Base-by-base conservation (phyloP, 2,797 vertebrate genomes). In the Cossypha dichroa region DNA sequence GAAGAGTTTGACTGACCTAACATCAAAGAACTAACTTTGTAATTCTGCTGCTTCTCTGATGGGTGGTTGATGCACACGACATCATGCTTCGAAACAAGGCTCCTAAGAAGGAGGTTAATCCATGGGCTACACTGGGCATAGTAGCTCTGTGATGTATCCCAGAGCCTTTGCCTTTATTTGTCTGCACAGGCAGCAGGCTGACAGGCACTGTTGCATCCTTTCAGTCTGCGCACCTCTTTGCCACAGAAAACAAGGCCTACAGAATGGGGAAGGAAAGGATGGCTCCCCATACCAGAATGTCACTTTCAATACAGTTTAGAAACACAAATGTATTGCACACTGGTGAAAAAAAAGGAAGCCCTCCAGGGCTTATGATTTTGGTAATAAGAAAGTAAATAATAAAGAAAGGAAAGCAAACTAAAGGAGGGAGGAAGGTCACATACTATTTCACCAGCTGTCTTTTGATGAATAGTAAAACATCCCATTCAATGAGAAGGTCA, bases 181-280 rank as follows among this genome's bases (percentile, higher is more conserved):
- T 58, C 55, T 56, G n/a, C n/a, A 56, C 14, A 34, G 22, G 55
- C 33, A 34, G 55, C 33, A 58, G 33, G 55, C 23, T 34, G 45
- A 33, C 23, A 22, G 28, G n/a, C n/a, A 33, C n/a, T 63, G 12
- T 23, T 0, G 0, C 38, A 16, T 41, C 33, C 5, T 55, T 55
- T 51, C 72, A 64, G 15, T 33, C 11, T 6, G 0, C 33, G 31
- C 12, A 31, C 3, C 28, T 36, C 46, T 62, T 41, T 41, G 18
- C 45, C 33, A 55, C 33, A 80, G 49, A 69, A 56, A 76, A 20
- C 26, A 38, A 26, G n/a, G 18, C 23, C 31, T n/a, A 40, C 2
- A 54, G 14, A 73, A 66, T 7, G 36, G 14, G 18, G 34, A 88
- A 82, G 49, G 5, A 38, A 82, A 72, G 31, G 33, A 76, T 60